Evolutionary conservation across 1,140 invertebrate species (phyloP).

Genomic region (Spodoptera frugiperda): DNA sequence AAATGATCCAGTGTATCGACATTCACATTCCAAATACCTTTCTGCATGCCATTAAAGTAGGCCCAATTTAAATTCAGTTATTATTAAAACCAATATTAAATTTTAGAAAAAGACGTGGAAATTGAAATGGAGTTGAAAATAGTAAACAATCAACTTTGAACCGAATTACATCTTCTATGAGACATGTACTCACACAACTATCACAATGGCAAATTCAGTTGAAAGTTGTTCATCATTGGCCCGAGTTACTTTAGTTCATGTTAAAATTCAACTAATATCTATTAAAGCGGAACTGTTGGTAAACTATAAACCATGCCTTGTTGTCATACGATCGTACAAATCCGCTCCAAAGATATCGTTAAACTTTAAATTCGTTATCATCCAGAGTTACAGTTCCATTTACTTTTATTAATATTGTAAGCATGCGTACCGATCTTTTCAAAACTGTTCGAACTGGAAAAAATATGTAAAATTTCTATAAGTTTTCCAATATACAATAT

Average conservation of each 20-base stretch:
- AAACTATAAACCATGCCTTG: neutral
- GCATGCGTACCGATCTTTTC: conserved; percentile 83
- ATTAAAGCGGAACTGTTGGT: neutral
- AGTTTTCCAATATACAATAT: conserved; percentile 56
- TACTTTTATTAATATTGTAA: conserved; percentile 57
- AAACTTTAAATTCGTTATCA: conserved; percentile 10
- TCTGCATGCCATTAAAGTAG: conserved; percentile 25
- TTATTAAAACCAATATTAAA: neutral
- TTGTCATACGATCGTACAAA: neutral
- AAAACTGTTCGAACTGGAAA: conserved; percentile 81
- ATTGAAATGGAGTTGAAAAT: too few relatives aligned
- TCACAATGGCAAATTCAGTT: neutral
- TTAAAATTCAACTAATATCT: conserved; percentile 38
- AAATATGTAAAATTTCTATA: conserved; percentile 72
- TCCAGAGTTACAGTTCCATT: neutral
- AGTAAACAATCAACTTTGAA: conserved; percentile 37
- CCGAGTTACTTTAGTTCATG: neutral
- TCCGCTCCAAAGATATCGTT: conserved; percentile 43
- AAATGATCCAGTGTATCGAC: too few relatives aligned
- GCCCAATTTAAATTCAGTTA: conserved; percentile 13
- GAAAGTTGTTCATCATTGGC: conserved; percentile 27
- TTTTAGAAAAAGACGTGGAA: neutral
- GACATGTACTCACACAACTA: neutral
- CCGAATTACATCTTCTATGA: neutral
- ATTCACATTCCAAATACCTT: neutral